Base-by-base conservation (phyloP, 2,113 vertebrate genomes). In the Trichechus manatus region DNA sequence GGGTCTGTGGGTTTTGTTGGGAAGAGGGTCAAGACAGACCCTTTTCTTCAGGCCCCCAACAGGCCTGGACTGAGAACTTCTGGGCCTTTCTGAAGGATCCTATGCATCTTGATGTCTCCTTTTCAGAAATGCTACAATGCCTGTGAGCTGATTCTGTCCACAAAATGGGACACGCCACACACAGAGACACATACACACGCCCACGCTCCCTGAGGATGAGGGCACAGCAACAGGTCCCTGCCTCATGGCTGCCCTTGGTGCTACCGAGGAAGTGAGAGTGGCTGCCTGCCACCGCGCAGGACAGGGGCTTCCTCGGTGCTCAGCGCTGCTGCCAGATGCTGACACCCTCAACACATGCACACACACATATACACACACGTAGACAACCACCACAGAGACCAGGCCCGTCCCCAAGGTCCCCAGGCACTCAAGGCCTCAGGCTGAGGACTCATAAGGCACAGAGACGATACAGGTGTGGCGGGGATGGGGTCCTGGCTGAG, bases 171-270 rank as follows among this genome's bases (percentile, higher is more conserved):
- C 14, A 29, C 3, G 63, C 29, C 56, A 79, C 77, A 72, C 36
- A 66, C 33, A 39, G 59, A 84, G 42, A 81, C 25, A 53, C 10
- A 47, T 4, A 70, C 47, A 77, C 82, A 59, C 1, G 4, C 64
- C 17, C 61, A 39, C 0, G 1, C 17, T 72, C 75, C 36, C 74
- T 0, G 4, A 70, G 20, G 31, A 31, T 25, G 74, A 20, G 20
- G 17, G 31, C n/a, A 44, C 50, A n/a, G 93, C 91, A 89, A 88
- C 96, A 97, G 93, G 94, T 93, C 1, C 11, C 29, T 3, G 82
- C 36, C 42, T 17, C 6, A 0, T 39, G 78, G 78, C 80, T 89
- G 87, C 78, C 82, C 56, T 50, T 20, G 83, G 53, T 36, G 23
- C 36, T 13, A 22, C 10, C 4, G 72, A 25, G 72, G 36, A 42